Percentiles rank a stretch among this genome's conserved stretches.
Evolutionary conservation across 2,888 invertebrate genomes (phyloP).

Genomic region (Rhagophthalmus giganteus): DNA sequence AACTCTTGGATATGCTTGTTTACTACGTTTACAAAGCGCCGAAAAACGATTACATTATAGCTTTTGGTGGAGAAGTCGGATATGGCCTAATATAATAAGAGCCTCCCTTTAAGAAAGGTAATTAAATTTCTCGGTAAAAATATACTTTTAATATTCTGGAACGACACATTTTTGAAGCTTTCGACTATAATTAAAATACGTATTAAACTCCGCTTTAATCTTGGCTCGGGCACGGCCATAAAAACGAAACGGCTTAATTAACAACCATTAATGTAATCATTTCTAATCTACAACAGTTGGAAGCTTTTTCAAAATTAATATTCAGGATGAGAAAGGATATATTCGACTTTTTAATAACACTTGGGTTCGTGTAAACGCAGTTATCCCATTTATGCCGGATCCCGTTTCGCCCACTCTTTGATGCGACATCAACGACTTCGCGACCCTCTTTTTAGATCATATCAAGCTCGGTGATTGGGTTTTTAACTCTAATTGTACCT

Average conservation of each 20-base stretch:
- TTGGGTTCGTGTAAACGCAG: constrained; percentile 21
- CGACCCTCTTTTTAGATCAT: constrained; percentile 30
- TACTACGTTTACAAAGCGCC: constrained; percentile 40
- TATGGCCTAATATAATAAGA: constrained; percentile 3
- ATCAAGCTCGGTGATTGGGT: constrained; percentile 33
- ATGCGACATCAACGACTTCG: constrained; percentile 24
- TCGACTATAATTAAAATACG: constrained; percentile 1
- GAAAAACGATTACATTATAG: constrained; percentile 17
- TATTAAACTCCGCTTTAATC: constrained; percentile 8
- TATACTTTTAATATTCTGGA: too few relatives aligned
- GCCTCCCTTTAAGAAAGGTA: constrained; percentile 1
- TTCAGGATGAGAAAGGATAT: constrained; percentile 9
- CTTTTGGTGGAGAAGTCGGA: constrained; percentile 4
- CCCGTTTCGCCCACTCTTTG: constrained; percentile 24
- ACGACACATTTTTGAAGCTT: too few relatives aligned
- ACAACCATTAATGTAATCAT: constrained; percentile 19
- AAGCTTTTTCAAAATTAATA: constrained; percentile 11
- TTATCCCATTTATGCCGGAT: constrained; percentile 21
- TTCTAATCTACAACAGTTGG: constrained; percentile 10
- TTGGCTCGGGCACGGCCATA: constrained; percentile 1
- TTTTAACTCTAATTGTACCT: constrained; percentile 33
- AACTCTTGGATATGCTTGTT: constrained; percentile 46
- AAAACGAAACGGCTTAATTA: constrained; percentile 20
- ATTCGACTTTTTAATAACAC: constrained; percentile 10
- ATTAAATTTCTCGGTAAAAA: constrained; percentile 9